These are phyloP conservation scores for Scomber colias DNA, from an alignment of 2,113 vertebrate species.

Conservation along the genomic window DNA sequence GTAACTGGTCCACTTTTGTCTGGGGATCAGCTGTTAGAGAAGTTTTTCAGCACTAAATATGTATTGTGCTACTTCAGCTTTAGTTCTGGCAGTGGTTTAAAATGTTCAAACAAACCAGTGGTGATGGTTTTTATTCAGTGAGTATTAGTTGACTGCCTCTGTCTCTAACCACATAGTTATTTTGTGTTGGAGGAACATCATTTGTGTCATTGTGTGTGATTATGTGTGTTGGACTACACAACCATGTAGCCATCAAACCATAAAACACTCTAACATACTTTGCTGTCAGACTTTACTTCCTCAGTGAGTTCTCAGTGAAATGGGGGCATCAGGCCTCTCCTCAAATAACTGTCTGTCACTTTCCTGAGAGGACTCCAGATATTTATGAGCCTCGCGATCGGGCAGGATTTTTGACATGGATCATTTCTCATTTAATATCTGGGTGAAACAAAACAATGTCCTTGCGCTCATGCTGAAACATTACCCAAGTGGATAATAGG, in stretches of 20 bases:
- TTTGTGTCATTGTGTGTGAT: too few species aligned
- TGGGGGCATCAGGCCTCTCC: neutral
- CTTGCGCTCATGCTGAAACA: conserved; percentile 50
- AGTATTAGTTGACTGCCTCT: too few species aligned
- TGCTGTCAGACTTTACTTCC: neutral
- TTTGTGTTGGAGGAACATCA: too few species aligned
- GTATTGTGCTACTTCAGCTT: too few species aligned
- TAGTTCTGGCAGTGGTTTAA: too few species aligned
- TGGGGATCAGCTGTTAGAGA: too few species aligned
- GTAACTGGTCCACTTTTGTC: too few species aligned
- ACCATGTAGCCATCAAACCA: neutral
- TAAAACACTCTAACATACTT: neutral
- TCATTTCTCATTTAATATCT: conserved; percentile 63
- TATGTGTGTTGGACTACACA: conserved; percentile 3
- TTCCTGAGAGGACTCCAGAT: conserved; percentile 21
- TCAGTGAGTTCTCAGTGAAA: neutral
- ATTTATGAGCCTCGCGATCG: conserved; percentile 22
- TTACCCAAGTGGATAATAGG: conserved; percentile 60
- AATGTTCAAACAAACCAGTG: too few species aligned
- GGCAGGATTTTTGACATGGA: conserved; percentile 52
- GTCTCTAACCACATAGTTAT: too few species aligned
- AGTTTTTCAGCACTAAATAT: too few species aligned
- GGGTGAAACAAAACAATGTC: conserved; percentile 61
- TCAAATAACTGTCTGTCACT: conserved; percentile 17
- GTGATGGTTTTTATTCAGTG: too few species aligned